Evolutionary conservation across 2,888 invertebrate genomes (phyloP).

Genomic region (Cephonodes hylas): DNA sequence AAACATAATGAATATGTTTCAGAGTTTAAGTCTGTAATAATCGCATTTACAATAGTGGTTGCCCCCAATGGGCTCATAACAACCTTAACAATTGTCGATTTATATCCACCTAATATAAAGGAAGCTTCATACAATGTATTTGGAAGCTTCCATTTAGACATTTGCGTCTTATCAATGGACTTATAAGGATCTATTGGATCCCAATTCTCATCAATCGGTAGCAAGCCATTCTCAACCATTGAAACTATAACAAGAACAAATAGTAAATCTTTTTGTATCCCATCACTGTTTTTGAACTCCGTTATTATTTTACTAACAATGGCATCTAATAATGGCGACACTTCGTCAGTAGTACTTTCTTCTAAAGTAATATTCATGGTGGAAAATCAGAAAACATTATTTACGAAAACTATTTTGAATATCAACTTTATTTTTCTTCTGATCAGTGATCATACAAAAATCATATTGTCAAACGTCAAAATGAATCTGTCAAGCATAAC

Average conservation of each 20-base stretch:
- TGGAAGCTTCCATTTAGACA: constrained; percentile 47
- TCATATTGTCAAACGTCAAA: background rate
- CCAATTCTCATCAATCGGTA: constrained; percentile 38
- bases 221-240: constrained; percentile 67
- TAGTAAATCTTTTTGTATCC: constrained; percentile 60
- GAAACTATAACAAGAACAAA: constrained; percentile 57
- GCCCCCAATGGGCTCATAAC: constrained; percentile 61
- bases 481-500: background rate
- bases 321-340: constrained; percentile 49
- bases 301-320: constrained; percentile 43
- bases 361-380: constrained; percentile 52
- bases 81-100: constrained; percentile 49
- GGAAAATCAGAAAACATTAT: background rate
- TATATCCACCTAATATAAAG: constrained; percentile 53
- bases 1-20: constrained; percentile 70
- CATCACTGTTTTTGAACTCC: constrained; percentile 44
- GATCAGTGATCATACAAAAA: background rate
- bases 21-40: constrained; percentile 49
- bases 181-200: constrained; percentile 32
- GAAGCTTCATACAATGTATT: constrained; percentile 51
- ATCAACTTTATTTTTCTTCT: background rate
- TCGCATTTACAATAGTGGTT: constrained; percentile 57
- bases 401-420: background rate
- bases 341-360: constrained; percentile 58
- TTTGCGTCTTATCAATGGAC: constrained; percentile 36